Evolutionary conservation across 2,888 invertebrate genomes (phyloP).

Genomic region (Leptura quadrifasciata): DNA sequence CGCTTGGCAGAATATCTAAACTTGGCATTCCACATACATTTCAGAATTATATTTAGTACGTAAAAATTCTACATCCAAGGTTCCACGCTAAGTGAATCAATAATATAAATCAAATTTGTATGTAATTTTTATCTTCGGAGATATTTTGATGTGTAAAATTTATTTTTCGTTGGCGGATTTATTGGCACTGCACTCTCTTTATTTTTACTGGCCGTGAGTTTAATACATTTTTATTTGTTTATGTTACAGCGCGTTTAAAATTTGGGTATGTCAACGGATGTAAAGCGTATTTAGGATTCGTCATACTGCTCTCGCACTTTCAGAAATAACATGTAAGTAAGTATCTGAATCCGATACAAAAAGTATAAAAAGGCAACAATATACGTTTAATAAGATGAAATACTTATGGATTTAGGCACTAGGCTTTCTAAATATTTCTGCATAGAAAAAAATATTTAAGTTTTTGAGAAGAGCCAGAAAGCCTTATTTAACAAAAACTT

Average conservation of each 20-base stretch:
- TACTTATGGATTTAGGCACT: too few relatives aligned
- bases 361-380: too few relatives aligned
- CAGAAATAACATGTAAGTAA: background rate
- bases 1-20: background rate
- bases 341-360: too few relatives aligned
- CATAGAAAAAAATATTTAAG: too few relatives aligned
- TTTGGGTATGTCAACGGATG: constrained; percentile 25
- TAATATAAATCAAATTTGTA: constrained; percentile 30
- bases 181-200: constrained; percentile 36
- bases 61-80: constrained; percentile 1
- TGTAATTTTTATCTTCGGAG: constrained; percentile 10
- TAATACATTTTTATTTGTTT: constrained; percentile 35
- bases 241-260: constrained; percentile 26
- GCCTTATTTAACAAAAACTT: too few relatives aligned
- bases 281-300: background rate
- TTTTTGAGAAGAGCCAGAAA: too few relatives aligned
- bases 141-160: constrained; percentile 29
- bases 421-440: too few relatives aligned
- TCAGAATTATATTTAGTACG: constrained; percentile 19
- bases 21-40: constrained; percentile 15
- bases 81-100: constrained; percentile 16
- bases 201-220: constrained; percentile 31
- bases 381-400: too few relatives aligned
- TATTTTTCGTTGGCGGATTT: constrained; percentile 35
- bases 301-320: background rate